Conservation (phyloP, 1,140 invertebrate species). For the Myzus persicae region DNA sequence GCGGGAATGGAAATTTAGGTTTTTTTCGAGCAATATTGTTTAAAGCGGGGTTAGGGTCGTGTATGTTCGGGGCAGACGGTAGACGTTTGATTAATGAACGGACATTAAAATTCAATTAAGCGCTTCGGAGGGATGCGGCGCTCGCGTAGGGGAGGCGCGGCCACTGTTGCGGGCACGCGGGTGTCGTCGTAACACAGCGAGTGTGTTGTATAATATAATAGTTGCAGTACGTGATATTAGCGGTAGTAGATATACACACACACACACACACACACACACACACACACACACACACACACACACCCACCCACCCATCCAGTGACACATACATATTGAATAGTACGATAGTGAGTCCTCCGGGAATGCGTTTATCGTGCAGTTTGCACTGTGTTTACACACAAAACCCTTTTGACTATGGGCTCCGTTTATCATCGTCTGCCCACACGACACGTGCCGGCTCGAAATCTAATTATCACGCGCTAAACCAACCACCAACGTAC, state of each 20-base stretch:
- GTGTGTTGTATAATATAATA: background rate
- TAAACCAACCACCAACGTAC: background rate
- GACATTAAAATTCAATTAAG: constrained; percentile 61
- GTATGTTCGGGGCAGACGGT: background rate
- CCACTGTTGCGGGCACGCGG: background rate
- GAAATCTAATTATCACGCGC: constrained; percentile 26
- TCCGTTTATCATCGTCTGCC: background rate
- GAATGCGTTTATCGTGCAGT: constrained; percentile 54
- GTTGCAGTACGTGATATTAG: background rate
- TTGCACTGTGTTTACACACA: constrained; percentile 56
- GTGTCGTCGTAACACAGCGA: background rate
- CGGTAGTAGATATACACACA: background rate
- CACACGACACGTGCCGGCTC: constrained; percentile 21
- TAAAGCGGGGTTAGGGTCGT: constrained; percentile 17
- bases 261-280: background rate
- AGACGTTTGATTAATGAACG: constrained; percentile 55
- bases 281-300: background rate
- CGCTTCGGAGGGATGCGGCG: background rate
- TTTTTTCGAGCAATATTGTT: background rate
- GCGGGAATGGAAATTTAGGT: background rate
- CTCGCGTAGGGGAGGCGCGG: background rate
- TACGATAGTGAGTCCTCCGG: constrained; percentile 24
- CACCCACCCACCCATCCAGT: background rate
- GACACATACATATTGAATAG: constrained; percentile 20
- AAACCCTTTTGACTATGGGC: background rate